A percentile compares a stretch with the other conserved stretches of the same genome.
Conservation (phyloP, 2,888 invertebrate genomes). For the Sminthurides aquaticus region DNA sequence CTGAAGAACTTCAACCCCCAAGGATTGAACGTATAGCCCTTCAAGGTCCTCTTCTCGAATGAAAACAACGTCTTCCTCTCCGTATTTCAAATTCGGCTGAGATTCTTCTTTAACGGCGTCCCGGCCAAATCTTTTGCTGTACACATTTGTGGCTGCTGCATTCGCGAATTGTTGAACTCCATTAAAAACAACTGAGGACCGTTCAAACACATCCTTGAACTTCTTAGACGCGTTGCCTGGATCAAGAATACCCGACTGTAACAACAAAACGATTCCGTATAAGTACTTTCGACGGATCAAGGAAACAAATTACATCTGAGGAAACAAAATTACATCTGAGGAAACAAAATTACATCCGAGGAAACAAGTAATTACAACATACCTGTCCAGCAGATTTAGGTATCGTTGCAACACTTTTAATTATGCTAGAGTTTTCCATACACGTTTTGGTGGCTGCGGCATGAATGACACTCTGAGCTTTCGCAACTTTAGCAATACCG, state of each 20-base stretch:
- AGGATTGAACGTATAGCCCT: constrained; percentile 33
- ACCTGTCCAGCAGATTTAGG: constrained; percentile 18
- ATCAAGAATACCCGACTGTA: constrained; percentile 6
- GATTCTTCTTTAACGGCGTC: neutral
- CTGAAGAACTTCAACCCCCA: constrained; percentile 38
- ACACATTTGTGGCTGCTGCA: constrained; percentile 25
- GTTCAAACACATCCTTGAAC: constrained; percentile 48
- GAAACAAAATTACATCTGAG: too few relatives aligned
- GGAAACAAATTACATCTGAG: neutral
- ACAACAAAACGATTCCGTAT: constrained; percentile 2
- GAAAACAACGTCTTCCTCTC: constrained; percentile 30
- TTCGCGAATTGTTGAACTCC: constrained; percentile 59
- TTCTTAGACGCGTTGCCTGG: constrained; percentile 30
- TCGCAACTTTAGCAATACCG: constrained; percentile 36
- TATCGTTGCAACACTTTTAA: constrained; percentile 20
- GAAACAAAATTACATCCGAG: too few relatives aligned
- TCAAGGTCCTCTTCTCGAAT: constrained; percentile 42
- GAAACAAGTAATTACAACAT: too few relatives aligned
- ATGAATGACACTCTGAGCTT: constrained; percentile 25
- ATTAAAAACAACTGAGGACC: constrained; percentile 61
- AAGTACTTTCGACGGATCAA: neutral
- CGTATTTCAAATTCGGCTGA: neutral
- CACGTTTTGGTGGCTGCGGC: constrained; percentile 31
- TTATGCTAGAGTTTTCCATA: constrained; percentile 34
- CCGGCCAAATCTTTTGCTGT: neutral